phyloP scores from a whole-genome alignment of 2,113 vertebrate species.

The Chroicocephalus ridibundus region DNA sequence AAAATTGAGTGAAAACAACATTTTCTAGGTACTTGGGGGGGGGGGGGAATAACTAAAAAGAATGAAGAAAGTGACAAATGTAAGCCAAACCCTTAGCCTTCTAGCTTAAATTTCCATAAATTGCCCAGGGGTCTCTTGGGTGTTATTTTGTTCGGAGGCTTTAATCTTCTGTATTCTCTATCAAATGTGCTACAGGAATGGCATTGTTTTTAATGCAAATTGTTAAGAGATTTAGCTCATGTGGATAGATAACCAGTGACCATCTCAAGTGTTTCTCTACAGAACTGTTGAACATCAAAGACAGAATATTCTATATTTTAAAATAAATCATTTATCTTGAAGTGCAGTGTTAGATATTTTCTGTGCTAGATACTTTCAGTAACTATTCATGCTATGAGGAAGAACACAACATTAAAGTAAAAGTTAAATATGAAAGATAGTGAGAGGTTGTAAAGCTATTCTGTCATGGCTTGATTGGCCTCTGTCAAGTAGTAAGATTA shows the following conservation, averaged over 20 bases:
- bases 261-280: constrained; percentile 36
- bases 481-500: constrained; percentile 16
- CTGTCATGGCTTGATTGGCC: not conserved
- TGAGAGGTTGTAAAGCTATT: not conserved
- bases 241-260: constrained; percentile 50
- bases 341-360: not conserved
- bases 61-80: not conserved
- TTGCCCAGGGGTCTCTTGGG: not conserved
- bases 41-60: not conserved
- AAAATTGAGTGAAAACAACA: not conserved
- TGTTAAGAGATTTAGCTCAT: constrained; percentile 14
- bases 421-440: constrained; percentile 10
- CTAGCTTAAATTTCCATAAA: constrained; percentile 4
- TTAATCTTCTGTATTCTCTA: constrained; percentile 33
- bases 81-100: not conserved
- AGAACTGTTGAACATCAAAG: constrained; percentile 61
- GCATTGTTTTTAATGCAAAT: constrained; percentile 56
- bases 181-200: not conserved
- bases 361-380: not conserved
- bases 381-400: constrained; percentile 8
- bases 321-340: constrained; percentile 52
- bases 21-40: not conserved
- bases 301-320: constrained; percentile 35
- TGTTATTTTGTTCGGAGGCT: not conserved
- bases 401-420: constrained; percentile 1